A percentile compares a stretch with the other conserved stretches of the same genome.
phyloP scores from a whole-genome alignment of 92 coral and sea anemone genomes.

The Paramuricea clavata region DNA sequence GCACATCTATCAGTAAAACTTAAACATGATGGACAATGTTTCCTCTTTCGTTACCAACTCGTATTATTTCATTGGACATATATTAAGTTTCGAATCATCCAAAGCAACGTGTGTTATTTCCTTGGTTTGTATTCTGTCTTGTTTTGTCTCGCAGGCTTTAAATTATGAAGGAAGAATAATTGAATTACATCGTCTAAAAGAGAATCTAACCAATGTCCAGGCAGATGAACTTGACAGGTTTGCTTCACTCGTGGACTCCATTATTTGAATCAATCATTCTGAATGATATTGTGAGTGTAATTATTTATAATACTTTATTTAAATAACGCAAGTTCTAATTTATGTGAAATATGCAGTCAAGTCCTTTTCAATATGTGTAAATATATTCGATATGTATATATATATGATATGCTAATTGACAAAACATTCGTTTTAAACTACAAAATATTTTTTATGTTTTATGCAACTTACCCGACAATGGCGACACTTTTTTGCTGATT shows the following conservation, averaged over 20 bases:
- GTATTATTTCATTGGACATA: too few species aligned
- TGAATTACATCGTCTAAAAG: constrained; percentile 86
- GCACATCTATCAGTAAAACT: too few species aligned
- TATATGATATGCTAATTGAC: neutral
- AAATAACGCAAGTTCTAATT: neutral
- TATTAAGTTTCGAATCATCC: too few species aligned
- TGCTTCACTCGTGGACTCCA: constrained; percentile 51
- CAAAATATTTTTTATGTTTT: too few species aligned
- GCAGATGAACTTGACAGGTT: constrained; percentile 95
- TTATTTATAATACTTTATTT: constrained; percentile 7
- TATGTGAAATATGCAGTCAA: neutral
- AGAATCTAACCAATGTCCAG: constrained; percentile 73
- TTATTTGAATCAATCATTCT: neutral
- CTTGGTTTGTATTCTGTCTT: neutral
- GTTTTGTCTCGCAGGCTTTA: constrained; percentile 68
- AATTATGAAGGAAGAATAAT: constrained; percentile 84
- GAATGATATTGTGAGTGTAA: neutral
- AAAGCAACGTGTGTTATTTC: neutral
- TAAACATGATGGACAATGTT: too few species aligned
- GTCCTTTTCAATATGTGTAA: neutral
- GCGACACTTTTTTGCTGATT: too few species aligned
- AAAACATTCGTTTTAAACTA: too few species aligned
- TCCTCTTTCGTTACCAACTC: too few species aligned
- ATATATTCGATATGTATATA: too few species aligned
- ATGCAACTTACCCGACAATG: too few species aligned